Evolutionary conservation across 2,113 vertebrate genomes (phyloP).

Genomic region (Vimba vimba): DNA sequence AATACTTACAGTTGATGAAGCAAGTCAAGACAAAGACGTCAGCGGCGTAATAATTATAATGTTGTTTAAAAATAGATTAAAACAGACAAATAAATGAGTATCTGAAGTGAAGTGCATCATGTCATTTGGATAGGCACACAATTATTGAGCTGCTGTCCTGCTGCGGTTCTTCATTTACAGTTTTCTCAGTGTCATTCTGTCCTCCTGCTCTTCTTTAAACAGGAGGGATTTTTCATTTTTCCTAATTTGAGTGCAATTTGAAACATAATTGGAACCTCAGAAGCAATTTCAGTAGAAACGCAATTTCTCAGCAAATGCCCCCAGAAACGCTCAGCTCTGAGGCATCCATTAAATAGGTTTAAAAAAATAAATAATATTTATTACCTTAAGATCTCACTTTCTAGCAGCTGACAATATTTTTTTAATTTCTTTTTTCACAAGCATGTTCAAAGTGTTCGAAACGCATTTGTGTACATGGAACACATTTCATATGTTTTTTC

Average conservation of each 20-base stretch:
- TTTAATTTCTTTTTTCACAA: not conserved
- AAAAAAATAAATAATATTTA: not conserved
- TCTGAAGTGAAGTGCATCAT: not conserved
- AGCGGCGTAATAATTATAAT: not conserved
- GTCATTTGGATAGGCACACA: constrained; percentile 21
- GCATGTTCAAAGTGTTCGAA: not conserved
- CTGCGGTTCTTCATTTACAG: constrained; percentile 28
- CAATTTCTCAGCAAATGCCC: constrained; percentile 20
- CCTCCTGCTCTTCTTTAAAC: constrained; percentile 17
- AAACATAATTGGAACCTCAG: constrained; percentile 31
- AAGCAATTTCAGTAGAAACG: constrained; percentile 15
- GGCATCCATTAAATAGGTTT: constrained; percentile 13
- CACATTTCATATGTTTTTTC: not conserved
- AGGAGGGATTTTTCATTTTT: constrained; percentile 40
- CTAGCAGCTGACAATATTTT: not conserved
- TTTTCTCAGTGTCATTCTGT: constrained; percentile 23
- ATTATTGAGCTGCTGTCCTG: not conserved
- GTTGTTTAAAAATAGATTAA: not conserved
- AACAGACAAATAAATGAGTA: not conserved
- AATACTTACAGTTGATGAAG: not conserved
- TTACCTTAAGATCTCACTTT: not conserved
- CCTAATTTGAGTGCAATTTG: constrained; percentile 42
- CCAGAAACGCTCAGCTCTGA: not conserved
- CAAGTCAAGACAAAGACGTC: not conserved
- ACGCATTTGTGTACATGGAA: not conserved